Conservation (phyloP, 2,797 vertebrate genomes). For the Semotilus atromaculatus region DNA sequence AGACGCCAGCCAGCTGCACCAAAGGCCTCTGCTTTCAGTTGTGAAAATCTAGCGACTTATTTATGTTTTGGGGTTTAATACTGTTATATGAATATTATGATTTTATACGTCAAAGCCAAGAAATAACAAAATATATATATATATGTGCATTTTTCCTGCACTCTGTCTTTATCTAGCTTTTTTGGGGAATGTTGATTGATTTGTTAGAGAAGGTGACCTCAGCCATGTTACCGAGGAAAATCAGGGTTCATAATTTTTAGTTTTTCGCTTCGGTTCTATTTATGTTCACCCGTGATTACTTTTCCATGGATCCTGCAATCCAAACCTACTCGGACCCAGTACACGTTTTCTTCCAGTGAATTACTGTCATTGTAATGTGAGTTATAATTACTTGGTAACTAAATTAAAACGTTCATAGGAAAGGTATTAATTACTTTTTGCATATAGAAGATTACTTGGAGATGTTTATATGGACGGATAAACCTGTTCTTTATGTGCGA, state of each 20-base stretch:
- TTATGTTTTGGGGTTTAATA: conserved; percentile 80
- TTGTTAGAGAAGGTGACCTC: conserved; percentile 44
- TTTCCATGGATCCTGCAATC: conserved; percentile 18
- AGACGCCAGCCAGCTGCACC: conserved; percentile 72
- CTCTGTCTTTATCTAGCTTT: conserved; percentile 67
- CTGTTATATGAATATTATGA: conserved; percentile 77
- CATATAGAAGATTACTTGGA: conserved; percentile 3
- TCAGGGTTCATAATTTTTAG: conserved; percentile 56
- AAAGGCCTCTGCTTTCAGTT: conserved; percentile 85
- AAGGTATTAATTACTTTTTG: conserved; percentile 30
- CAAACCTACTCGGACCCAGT: conserved; percentile 28
- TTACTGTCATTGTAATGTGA: conserved; percentile 5
- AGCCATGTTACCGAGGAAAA: conserved; percentile 42
- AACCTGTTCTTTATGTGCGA: conserved; percentile 20
- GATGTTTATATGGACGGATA: background rate
- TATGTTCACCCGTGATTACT: conserved; percentile 32
- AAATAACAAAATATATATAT: conserved; percentile 72
- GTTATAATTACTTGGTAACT: conserved; percentile 7
- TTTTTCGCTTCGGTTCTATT: conserved; percentile 23
- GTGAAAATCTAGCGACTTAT: conserved; percentile 73
- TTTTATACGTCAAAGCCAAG: conserved; percentile 78
- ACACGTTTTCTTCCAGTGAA: conserved; percentile 10
- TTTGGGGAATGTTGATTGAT: conserved; percentile 64
- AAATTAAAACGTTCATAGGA: conserved; percentile 11
- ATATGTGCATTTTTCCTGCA: conserved; percentile 68